Evolutionary conservation across 2,888 invertebrate genomes (phyloP).

Genomic region (Perithous albicinctus): DNA sequence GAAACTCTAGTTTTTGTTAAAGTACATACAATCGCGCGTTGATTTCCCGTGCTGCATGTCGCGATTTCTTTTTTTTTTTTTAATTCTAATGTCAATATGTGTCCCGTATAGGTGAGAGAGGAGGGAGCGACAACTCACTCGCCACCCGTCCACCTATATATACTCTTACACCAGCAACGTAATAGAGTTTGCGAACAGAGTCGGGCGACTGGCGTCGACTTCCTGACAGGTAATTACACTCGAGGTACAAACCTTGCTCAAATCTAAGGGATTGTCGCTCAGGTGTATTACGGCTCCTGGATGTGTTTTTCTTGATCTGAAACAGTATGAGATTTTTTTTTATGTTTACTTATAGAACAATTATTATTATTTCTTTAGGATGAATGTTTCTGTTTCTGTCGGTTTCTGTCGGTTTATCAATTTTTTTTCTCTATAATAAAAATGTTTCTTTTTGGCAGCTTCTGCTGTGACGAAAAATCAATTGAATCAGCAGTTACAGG

Average conservation of each 20-base stretch:
- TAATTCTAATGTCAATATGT: constrained; percentile 13
- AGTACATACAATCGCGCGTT: constrained; percentile 11
- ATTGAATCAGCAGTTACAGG: too few relatives aligned
- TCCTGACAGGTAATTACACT: constrained; percentile 26
- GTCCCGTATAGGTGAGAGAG: neutral
- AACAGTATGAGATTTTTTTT: constrained; percentile 80
- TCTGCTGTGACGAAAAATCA: too few relatives aligned
- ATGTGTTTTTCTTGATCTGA: constrained; percentile 96
- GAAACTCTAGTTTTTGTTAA: constrained; percentile 4
- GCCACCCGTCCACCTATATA: neutral
- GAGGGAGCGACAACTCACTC: constrained; percentile 2
- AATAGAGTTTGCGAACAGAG: constrained; percentile 26
- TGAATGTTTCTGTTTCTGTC: neutral
- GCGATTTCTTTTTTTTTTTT: constrained; percentile 9
- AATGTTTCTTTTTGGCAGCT: neutral
- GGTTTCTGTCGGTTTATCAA: too few relatives aligned
- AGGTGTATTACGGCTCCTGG: constrained; percentile 98
- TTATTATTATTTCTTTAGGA: neutral
- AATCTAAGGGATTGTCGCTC: constrained; percentile 98
- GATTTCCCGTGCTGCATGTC: constrained; percentile 33
- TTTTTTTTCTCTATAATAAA: too few relatives aligned
- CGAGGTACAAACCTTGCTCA: constrained; percentile 91
- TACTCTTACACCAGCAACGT: neutral
- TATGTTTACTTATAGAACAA: neutral
- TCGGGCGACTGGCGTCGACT: neutral